Base-by-base conservation (phyloP, 2,888 invertebrate species). In the Tipula helvola region DNA sequence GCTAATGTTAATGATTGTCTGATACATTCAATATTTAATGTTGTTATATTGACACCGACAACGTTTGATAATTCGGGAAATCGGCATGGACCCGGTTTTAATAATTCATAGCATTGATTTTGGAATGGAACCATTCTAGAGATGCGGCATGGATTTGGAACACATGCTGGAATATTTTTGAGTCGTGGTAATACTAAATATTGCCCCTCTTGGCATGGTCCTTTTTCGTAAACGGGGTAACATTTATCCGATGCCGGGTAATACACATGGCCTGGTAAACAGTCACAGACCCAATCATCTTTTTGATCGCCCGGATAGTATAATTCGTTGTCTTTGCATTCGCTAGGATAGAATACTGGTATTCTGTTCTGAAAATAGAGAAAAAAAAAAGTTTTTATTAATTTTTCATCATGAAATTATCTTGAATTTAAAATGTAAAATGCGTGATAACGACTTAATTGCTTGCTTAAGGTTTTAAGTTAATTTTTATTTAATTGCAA, bases 261-360 rank as follows among this genome's bases (percentile, higher is more conserved):
- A 89, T 94, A 96, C 36, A 95, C 88, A 88, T 91, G 88, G 90
- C 91, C 90, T 86, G 91, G 90, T 87, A 89, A 91, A 88, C 93
- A 93, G 87, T 93, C 93, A 87, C 93, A 93, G 86, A 95, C 93
- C 94, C 95, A 95, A 88, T 94, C 94, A 87, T 93, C 93, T 86
- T 91, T 91, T 88, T 94, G 93, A 88, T 94, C 93, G 1, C 95
- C 95, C 0, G 95, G 95, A 90, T 95, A 96, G 7, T 93, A 92
- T 0, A 95, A 89, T 91, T 96, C 95, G 89, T 94, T 94, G 83
- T 91, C 91, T 1, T 93, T 93, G 89, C 96, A 96, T 89, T 91
- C 91, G 0, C 93, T 91, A 0, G 94, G 94, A 39, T 93, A 90
- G 88, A 90, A 93, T 1, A 95, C 90, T 8, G 95, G 95, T 87